Evolutionary conservation across 2,797 vertebrate species (phyloP), one percentile per base, ranked within the genome.

Genomic region (Enteromius mattozi): DNA sequence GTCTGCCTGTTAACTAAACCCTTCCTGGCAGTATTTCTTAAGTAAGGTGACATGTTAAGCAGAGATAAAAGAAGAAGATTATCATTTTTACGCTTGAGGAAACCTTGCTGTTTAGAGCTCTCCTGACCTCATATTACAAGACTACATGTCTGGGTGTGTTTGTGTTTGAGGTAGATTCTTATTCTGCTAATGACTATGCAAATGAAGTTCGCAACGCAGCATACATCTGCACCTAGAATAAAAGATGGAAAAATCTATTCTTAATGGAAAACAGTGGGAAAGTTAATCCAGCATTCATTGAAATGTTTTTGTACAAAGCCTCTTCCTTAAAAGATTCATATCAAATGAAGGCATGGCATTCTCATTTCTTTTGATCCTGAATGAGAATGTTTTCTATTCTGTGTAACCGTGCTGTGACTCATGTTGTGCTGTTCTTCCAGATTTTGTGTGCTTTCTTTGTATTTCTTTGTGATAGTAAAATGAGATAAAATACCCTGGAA

Each of bases 101-200:
- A 76, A 66, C 16, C 33, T 59, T 76, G 42, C 40, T 27, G n/a
- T 59, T 12, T 27, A 27, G 30, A 66, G n/a, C 40, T 16, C 2
- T 42, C 17, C n/a, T 83, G 35, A 68, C 61, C 35, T 77, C 81
- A 75, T 82, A 76, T 74, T 54, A 40, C 21, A 14, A 65, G 30
- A 82, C 42, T 49, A 1, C 27, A 4, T 74, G 40, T 74, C 42
- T 76, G n/a, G 2, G 14, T 77, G 72, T 68, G 45, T 83, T 42
- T 56, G 56, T 47, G 69, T 47, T 77, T 51, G 33, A 54, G 33
- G 24, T 27, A 33, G 30, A 13, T 33, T 66, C 59, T 24, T 66
- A 49, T 83, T 76, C 77, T 56, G 61, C 72, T n/a, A 75, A 77
- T 82, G 71, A 82, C 56, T 76, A 68, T 77, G n/a, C 61, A 83